Base-by-base conservation (phyloP, 2,797 vertebrate genomes). In the Pogoniulus pusillus region DNA sequence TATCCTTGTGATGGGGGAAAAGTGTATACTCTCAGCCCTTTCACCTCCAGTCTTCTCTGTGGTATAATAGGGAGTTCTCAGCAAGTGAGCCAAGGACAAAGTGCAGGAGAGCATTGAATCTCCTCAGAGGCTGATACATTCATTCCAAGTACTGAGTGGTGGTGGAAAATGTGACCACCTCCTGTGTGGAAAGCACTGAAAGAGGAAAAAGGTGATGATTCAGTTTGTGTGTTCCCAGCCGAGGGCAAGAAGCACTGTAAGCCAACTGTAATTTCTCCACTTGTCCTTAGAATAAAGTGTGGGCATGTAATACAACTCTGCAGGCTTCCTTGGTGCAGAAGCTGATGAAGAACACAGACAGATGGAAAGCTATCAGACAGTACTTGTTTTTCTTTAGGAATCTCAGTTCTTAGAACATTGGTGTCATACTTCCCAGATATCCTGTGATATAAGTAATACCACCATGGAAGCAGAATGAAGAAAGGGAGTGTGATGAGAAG, bases 351-450 rank as follows among this genome's bases (percentile, higher is more conserved):
- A 93, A 66, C 51, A 24, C 29, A 59, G 80, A 47, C 90, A 94
- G 91, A 91, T 90, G 89, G 84, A 89, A 95, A 89, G 15, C 39
- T 82, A 87, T 7, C 37, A 59, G 68, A 81, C 29, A 82, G 9
- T 23, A 66, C 22, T 34, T 72, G 58, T 39, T 87, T 54, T 83
- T 79, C 82, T 41, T 55, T 45, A 27, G 76, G 59, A 69, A 53
- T 27, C 58, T 82, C 41, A 7, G 64, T 12, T 54, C 59, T 53
- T 51, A 47, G 10, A 85, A 32, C 72, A n/a, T 11, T 7, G 47
- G 59, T 64, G 66, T 39, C 76, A 70, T 70, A 58, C 76, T 63
- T 84, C 23, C 82, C 73, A 69, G 62, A 12, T 76, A 58, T 16
- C 20, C 58, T 74, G 51, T 6, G 66, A 24, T 66, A 75, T 60